A percentile compares a stretch with the other conserved stretches of the same genome.
phyloP scores from a whole-genome alignment of 2,113 vertebrate species.

The Silurus meridionalis region DNA sequence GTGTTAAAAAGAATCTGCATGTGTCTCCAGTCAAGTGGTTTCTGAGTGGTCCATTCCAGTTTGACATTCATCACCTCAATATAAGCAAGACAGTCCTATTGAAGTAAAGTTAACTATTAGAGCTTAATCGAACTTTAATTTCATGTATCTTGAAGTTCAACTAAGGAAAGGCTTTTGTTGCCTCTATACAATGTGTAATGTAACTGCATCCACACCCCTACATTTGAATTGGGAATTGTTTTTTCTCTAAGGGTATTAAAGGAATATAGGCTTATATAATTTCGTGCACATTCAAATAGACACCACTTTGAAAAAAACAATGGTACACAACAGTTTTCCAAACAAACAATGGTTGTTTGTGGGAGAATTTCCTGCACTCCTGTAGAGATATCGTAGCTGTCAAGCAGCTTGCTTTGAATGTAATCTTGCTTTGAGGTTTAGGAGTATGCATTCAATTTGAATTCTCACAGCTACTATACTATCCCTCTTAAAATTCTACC shows the following conservation, averaged over 20 bases:
- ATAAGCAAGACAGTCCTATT: constrained; percentile 5
- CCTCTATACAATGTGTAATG: constrained; percentile 32
- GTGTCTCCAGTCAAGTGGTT: constrained; percentile 2
- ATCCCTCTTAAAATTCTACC: too few species aligned
- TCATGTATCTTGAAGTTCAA: constrained; percentile 51
- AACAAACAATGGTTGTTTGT: not conserved
- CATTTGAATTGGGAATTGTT: constrained; percentile 11
- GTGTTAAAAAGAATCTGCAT: not conserved
- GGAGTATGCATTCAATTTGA: too few species aligned
- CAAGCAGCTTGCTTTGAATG: constrained; percentile 28
- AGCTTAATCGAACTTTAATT: constrained; percentile 42
- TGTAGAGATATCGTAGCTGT: constrained; percentile 29
- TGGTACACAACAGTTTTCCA: not conserved
- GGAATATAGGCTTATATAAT: not conserved
- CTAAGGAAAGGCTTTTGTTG: constrained; percentile 36
- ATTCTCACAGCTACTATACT: too few species aligned
- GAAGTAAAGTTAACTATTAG: constrained; percentile 11
- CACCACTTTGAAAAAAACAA: constrained; percentile 1
- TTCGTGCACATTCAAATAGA: not conserved
- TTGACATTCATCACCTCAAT: constrained; percentile 31
- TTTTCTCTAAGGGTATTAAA: not conserved
- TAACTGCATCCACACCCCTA: constrained; percentile 7
- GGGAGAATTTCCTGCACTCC: constrained; percentile 23
- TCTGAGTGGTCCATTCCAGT: not conserved
- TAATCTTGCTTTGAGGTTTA: not conserved